Percentiles rank a stretch among this genome's conserved stretches.
Conservation (phyloP, 2,113 vertebrate genomes). For the Gracilinanus agilis region DNA sequence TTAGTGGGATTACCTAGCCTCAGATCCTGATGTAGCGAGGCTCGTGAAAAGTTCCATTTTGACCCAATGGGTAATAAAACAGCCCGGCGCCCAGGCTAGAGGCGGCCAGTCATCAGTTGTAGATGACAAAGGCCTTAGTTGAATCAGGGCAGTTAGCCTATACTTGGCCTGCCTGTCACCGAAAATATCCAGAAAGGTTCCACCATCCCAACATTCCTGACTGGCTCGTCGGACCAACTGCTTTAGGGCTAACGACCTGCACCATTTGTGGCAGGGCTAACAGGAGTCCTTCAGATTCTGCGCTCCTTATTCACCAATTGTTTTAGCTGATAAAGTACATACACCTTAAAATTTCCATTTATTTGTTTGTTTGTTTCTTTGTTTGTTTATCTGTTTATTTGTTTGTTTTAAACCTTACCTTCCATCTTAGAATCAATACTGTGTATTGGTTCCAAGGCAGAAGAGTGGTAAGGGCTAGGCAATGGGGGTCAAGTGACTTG, state of each 20-base stretch:
- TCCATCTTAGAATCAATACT: too few species aligned
- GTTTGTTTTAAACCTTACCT: too few species aligned
- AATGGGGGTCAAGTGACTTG: too few species aligned
- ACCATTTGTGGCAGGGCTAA: background rate
- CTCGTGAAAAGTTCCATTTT: background rate
- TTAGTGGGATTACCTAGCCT: background rate
- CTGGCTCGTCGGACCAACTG: background rate
- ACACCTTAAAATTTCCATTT: too few species aligned
- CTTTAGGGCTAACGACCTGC: background rate
- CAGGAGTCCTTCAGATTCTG: background rate
- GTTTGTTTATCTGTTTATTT: too few species aligned
- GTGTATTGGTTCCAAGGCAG: too few species aligned
- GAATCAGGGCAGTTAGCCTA: background rate
- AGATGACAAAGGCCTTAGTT: background rate
- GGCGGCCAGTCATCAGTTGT: background rate
- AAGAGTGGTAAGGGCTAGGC: too few species aligned
- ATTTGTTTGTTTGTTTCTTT: too few species aligned
- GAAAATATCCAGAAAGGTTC: background rate
- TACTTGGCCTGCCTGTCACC: background rate
- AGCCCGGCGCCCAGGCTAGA: background rate
- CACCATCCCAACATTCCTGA: background rate
- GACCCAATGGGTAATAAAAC: background rate
- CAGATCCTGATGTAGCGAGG: background rate
- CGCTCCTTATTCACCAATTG: background rate
- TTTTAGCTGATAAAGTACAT: background rate